phyloP scores from a whole-genome alignment of 2,888 invertebrate species.

The Eucera pruinosa region DNA sequence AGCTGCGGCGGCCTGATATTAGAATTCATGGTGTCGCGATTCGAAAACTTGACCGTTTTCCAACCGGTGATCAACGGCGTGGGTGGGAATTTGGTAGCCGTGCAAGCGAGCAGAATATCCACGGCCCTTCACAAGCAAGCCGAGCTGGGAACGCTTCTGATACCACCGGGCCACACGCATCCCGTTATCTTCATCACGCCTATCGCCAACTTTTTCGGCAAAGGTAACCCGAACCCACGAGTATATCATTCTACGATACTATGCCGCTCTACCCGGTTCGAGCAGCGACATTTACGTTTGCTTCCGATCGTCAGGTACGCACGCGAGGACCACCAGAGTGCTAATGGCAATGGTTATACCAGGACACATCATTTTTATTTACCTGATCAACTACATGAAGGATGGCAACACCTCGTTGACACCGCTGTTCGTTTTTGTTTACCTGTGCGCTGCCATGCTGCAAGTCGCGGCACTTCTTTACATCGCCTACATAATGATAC shows the following conservation, averaged over 20 bases:
- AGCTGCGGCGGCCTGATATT: conserved; percentile 90
- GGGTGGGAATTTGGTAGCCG: conserved; percentile 92
- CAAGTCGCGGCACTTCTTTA: conserved; percentile 88
- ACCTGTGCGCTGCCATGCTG: conserved; percentile 88
- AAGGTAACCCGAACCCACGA: too few relatives aligned
- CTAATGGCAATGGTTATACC: conserved; percentile 91
- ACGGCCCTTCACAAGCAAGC: conserved; percentile 89
- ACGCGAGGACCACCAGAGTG: conserved; percentile 89
- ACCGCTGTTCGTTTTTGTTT: conserved; percentile 88
- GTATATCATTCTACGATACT: too few relatives aligned
- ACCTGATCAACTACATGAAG: conserved; percentile 89
- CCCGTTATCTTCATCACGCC: conserved; percentile 87
- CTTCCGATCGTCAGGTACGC: conserved; percentile 86
- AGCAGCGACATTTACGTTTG: too few relatives aligned
- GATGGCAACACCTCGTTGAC: conserved; percentile 88
- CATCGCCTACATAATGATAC: conserved; percentile 87
- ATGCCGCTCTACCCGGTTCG: too few relatives aligned
- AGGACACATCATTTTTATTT: conserved; percentile 91
- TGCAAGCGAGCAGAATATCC: conserved; percentile 91
- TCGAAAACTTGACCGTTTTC: conserved; percentile 90
- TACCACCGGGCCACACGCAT: conserved; percentile 85
- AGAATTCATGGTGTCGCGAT: conserved; percentile 89
- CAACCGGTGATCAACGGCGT: conserved; percentile 94
- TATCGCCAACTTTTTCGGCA: conserved; percentile 87
- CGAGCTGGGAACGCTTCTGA: conserved; percentile 87